Evolutionary conservation across 1,140 invertebrate genomes (phyloP), one percentile per base, ranked within the genome.

Genomic region (Vollenhovia emeryi): DNA sequence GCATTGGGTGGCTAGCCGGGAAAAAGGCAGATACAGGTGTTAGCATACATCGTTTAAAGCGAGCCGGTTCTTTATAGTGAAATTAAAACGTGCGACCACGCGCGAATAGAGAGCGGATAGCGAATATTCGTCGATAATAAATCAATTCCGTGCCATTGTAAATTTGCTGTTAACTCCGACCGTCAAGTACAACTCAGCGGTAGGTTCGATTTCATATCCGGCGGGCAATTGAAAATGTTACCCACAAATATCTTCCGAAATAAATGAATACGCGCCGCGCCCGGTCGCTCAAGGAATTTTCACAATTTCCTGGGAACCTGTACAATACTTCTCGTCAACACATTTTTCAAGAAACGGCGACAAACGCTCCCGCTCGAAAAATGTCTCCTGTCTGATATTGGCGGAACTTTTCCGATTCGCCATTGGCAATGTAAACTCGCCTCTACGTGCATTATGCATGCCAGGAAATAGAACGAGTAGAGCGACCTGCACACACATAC

Each of bases 1-100:
- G 15, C 27, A 30, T 13, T 48, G 33, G 33, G 21, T 30, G 18
- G 11, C 0, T 40, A 27, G 24, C 48, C 7, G 30, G 55, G 13
- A 30, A 18, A 60, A 60, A 73, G 84, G 33, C 50, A 36, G 52
- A 50, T 75, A 86, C 87, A 87, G 85, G 85, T 89, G 88, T 89
- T 89, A 80, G 85, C 88, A 66, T 89, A 90, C 45, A 91, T 91
- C 89, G 89, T 90, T 91, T 91, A 90, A 66, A 86, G 80, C 74
- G 55, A 66, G 50, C 52, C 71, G 50, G 24, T 88, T 90, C 80
- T 90, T 90, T 90, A 90, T 84, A 82, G 76, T 30, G 78, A 90
- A 88, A 90, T 90, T 90, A 90, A 90, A 90, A 90, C 89, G 84
- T 88, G 89, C 85, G 89, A 87, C n/a, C 45, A 18, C 21, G 3